These are phyloP conservation scores for Sebastes wilsoni DNA, from an alignment of 2,797 vertebrate genomes.

Conservation along the genomic window DNA sequence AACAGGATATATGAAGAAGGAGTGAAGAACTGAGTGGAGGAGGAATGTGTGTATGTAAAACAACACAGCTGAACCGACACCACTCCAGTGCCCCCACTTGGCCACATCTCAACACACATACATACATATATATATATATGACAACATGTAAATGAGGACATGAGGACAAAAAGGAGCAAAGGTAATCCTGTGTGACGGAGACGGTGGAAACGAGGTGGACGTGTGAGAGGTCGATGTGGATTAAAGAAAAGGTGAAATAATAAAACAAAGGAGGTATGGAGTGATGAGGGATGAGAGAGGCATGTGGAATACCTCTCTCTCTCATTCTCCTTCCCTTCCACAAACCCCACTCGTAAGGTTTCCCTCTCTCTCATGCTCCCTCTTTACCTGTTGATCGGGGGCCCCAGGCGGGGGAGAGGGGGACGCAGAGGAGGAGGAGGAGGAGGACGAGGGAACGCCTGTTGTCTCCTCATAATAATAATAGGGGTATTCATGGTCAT, in stretches of 20 bases:
- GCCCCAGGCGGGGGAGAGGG: conserved; percentile 57
- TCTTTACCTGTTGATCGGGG: conserved; percentile 74
- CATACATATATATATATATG: conserved; percentile 44
- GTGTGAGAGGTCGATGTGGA: conserved; percentile 29
- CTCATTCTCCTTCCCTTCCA: conserved; percentile 58
- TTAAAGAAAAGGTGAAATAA: conserved; percentile 33
- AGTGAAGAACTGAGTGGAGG: background rate
- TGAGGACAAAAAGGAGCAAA: conserved; percentile 43
- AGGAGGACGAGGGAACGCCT: conserved; percentile 62
- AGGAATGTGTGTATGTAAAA: conserved; percentile 28
- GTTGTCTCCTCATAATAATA: conserved; percentile 83
- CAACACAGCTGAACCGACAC: conserved; percentile 56
- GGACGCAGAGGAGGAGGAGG: conserved; percentile 47
- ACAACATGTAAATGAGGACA: conserved; percentile 65
- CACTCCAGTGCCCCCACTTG: conserved; percentile 65
- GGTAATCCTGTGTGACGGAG: conserved; percentile 33
- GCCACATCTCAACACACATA: conserved; percentile 62
- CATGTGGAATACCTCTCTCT: conserved; percentile 34
- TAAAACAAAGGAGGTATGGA: conserved; percentile 39
- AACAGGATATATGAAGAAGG: background rate
- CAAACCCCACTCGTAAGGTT: conserved; percentile 50
- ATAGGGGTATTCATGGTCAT: conserved; percentile 82
- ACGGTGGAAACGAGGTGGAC: conserved; percentile 15
- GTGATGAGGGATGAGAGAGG: conserved; percentile 53
- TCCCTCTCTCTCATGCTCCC: conserved; percentile 54